Conservation (phyloP, 2,113 vertebrate genomes). For the Anarhynchus alexandrinus region DNA sequence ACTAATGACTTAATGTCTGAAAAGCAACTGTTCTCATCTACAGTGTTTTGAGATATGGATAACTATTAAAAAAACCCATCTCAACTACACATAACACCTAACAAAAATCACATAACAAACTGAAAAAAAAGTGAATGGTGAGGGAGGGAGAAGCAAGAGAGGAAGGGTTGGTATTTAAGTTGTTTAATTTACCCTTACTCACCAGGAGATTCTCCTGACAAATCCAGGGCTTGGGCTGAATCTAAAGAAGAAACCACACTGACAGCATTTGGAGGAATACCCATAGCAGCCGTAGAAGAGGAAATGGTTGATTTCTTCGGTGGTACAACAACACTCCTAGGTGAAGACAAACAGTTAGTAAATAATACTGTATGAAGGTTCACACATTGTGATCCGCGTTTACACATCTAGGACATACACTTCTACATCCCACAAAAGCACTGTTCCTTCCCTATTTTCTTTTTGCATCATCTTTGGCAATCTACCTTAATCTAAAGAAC, state of each 20-base stretch:
- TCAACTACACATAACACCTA: neutral
- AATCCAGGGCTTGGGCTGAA: constrained; percentile 70
- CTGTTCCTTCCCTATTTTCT: neutral
- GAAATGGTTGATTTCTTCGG: constrained; percentile 81
- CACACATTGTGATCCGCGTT: neutral
- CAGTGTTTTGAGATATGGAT: neutral
- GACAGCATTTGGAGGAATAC: constrained; percentile 78
- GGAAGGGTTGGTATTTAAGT: neutral
- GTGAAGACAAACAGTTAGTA: neutral
- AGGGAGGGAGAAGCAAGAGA: neutral
- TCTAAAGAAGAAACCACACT: constrained; percentile 88
- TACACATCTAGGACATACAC: neutral
- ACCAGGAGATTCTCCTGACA: constrained; percentile 78
- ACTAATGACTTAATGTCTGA: neutral
- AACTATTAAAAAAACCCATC: neutral
- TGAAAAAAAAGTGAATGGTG: neutral
- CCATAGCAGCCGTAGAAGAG: constrained; percentile 59
- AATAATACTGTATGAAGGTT: neutral
- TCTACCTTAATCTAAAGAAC: neutral
- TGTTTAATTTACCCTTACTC: constrained; percentile 42
- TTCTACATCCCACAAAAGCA: neutral
- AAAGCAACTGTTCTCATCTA: neutral
- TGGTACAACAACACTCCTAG: constrained; percentile 91
- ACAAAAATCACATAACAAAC: neutral
- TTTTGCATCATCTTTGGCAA: neutral